Conservation (phyloP, 1,140 invertebrate genomes). For the Maconellicoccus hirsutus region DNA sequence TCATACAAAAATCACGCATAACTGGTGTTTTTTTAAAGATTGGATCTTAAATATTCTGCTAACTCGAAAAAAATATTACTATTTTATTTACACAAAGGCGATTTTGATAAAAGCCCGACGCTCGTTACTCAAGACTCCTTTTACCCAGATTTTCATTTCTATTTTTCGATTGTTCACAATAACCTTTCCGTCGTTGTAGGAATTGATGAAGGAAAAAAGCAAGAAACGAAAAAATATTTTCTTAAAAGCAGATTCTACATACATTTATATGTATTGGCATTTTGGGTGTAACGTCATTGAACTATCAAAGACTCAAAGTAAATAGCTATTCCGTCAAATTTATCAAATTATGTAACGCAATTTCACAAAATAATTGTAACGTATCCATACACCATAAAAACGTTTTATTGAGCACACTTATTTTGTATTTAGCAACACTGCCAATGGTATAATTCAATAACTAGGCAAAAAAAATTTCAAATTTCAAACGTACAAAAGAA, state of each 20-base stretch:
- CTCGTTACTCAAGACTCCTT: not conserved
- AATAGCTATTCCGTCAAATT: not conserved
- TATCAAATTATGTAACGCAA: not conserved
- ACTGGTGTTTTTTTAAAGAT: not conserved
- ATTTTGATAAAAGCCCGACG: not conserved
- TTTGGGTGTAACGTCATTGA: no score
- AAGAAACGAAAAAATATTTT: not conserved
- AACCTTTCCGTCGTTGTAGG: not conserved
- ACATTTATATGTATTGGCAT: no score
- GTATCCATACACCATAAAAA: no score
- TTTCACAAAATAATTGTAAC: no score
- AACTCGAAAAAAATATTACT: not conserved
- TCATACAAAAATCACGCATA: no score
- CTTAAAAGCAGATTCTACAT: not conserved
- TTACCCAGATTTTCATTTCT: not conserved
- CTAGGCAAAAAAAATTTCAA: no score
- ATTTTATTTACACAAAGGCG: slow-evolving; percentile 5
- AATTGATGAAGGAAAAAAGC: not conserved
- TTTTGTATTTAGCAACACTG: no score
- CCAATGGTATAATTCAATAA: no score
- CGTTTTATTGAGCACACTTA: no score
- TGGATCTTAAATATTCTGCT: not conserved
- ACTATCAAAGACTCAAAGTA: no score
- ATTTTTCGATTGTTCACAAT: not conserved
- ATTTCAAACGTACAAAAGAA: no score